Percentiles rank a stretch among this genome's conserved stretches.
Evolutionary conservation across 2,888 invertebrate genomes (phyloP).

Genomic region (Euproctis similis): DNA sequence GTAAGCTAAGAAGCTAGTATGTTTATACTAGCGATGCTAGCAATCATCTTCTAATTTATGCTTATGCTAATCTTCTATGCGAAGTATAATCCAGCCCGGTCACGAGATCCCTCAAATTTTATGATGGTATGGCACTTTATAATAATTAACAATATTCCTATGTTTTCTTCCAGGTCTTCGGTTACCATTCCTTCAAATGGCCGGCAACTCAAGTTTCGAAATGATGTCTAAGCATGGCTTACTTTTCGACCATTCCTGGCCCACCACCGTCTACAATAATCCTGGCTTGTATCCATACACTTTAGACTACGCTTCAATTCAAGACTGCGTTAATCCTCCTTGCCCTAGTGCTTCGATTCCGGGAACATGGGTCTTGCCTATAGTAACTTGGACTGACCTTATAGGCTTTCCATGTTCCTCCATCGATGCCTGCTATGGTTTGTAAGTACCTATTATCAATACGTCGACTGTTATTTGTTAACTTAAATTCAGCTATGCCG

Average conservation of each 20-base stretch:
- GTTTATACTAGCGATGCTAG: too few species aligned
- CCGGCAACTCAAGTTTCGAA: constrained; percentile 74
- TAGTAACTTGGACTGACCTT: constrained; percentile 72
- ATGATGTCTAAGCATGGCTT: constrained; percentile 69
- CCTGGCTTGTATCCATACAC: constrained; percentile 82
- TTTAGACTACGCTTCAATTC: constrained; percentile 73
- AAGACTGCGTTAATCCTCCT: constrained; percentile 72
- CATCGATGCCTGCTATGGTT: constrained; percentile 67
- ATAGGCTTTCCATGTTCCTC: constrained; percentile 69
- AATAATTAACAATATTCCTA: too few species aligned
- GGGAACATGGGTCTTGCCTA: constrained; percentile 80
- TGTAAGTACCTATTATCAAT: constrained; percentile 42
- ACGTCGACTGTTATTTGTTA: too few species aligned
- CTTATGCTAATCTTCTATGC: too few species aligned
- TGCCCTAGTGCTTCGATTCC: constrained; percentile 77
- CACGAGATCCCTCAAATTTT: too few species aligned
- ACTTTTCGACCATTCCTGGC: constrained; percentile 79
- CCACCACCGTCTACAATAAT: constrained; percentile 49
- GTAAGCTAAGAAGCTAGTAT: too few species aligned
- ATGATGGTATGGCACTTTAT: too few species aligned
- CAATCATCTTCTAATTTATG: too few species aligned
- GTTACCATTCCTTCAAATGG: constrained; percentile 74
- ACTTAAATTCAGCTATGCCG: neutral
- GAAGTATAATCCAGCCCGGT: too few species aligned
- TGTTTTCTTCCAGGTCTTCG: constrained; percentile 54